phyloP scores from a whole-genome alignment of 2,113 vertebrate species.

The Meleagris gallopavo region DNA sequence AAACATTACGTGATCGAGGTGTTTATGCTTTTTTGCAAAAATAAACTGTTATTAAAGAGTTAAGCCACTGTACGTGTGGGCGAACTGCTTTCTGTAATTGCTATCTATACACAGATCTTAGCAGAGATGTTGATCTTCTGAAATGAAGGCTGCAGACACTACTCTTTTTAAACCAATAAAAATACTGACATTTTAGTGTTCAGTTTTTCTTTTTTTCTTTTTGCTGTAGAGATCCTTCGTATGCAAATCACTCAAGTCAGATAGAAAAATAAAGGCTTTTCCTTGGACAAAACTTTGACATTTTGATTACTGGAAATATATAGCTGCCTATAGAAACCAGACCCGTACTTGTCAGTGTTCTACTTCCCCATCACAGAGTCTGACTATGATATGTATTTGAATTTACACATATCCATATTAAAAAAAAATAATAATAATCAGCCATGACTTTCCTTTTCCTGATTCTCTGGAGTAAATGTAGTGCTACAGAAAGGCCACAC shows the following conservation, averaged over 20 bases:
- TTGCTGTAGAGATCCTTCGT: constrained; percentile 70
- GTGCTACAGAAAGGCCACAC: background rate
- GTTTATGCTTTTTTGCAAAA: constrained; percentile 3
- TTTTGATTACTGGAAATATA: constrained; percentile 65
- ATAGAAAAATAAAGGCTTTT: constrained; percentile 77
- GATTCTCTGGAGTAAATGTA: background rate
- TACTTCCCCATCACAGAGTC: constrained; percentile 9
- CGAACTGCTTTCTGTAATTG: constrained; percentile 74
- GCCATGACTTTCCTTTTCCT: background rate
- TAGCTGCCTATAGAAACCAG: constrained; percentile 45
- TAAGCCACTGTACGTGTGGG: constrained; percentile 68
- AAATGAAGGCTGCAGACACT: constrained; percentile 74
- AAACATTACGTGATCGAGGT: background rate
- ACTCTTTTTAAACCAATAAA: constrained; percentile 77
- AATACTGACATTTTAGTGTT: constrained; percentile 34
- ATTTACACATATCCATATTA: background rate
- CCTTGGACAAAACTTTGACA: constrained; percentile 67
- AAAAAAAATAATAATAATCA: background rate
- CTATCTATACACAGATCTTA: constrained; percentile 65
- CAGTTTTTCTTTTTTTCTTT: constrained; percentile 23
- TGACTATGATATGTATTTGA: constrained; percentile 2
- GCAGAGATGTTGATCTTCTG: constrained; percentile 62
- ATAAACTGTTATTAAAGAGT: constrained; percentile 69
- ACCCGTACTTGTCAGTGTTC: constrained; percentile 35
- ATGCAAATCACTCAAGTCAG: constrained; percentile 67